These are phyloP conservation scores for Cyrtonyx montezumae DNA, from an alignment of 2,113 vertebrate species.

Conservation along the genomic window DNA sequence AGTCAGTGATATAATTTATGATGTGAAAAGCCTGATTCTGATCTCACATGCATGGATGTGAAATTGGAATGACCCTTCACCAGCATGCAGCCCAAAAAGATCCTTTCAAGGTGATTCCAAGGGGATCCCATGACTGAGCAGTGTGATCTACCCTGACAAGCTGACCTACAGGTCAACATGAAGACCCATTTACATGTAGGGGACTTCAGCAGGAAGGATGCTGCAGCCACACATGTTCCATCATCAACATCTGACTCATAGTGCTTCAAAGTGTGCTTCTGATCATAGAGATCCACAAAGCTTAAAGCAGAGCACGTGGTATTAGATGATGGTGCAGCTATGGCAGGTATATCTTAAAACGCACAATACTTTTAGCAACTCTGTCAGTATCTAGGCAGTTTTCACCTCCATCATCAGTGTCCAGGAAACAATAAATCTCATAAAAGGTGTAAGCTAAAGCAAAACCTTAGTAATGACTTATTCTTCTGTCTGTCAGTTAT, in stretches of 20 bases:
- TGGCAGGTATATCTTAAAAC: neutral
- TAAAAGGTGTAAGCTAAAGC: neutral
- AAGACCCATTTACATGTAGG: neutral
- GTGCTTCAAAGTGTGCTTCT: neutral
- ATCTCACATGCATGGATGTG: fast-evolving
- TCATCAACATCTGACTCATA: neutral
- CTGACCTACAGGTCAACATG: neutral
- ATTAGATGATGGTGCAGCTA: neutral
- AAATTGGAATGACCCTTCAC: fast-evolving
- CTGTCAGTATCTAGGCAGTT: neutral
- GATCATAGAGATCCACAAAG: neutral
- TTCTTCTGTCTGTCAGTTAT: neutral
- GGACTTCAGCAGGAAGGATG: neutral
- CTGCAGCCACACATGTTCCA: fast-evolving
- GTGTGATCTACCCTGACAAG: neutral
- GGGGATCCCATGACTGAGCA: neutral
- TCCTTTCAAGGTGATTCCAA: neutral
- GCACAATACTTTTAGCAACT: neutral
- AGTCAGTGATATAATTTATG: neutral
- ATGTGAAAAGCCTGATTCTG: neutral
- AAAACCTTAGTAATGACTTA: neutral
- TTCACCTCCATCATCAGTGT: neutral
- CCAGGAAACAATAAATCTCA: constrained; percentile 11
- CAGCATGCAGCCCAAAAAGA: fast-evolving
- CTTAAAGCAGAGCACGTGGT: neutral